Percentiles rank a stretch among this genome's conserved stretches.
These are phyloP conservation scores for Chaitophorus viminalis DNA, from an alignment of 2,888 invertebrate genomes.

Conservation along the genomic window DNA sequence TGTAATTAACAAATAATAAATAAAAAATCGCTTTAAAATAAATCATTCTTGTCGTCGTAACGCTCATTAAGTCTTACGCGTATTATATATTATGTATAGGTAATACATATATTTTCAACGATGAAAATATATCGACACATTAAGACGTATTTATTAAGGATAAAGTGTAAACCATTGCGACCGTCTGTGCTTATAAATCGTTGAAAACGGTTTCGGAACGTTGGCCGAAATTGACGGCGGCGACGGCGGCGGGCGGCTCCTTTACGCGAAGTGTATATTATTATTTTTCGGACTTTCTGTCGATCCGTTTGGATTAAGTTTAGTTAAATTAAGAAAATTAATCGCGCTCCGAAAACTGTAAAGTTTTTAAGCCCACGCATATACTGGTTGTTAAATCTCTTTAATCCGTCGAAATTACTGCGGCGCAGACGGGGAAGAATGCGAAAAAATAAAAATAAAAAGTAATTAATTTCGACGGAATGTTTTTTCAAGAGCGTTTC, in stretches of 20 bases:
- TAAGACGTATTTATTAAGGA: constrained; percentile 1
- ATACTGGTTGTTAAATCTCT: constrained; percentile 44
- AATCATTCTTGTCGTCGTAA: constrained; percentile 20
- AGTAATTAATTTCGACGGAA: constrained; percentile 49
- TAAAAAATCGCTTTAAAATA: constrained; percentile 26
- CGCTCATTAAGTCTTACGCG: constrained; percentile 14
- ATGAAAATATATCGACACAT: constrained; percentile 16
- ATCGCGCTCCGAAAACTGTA: constrained; percentile 44
- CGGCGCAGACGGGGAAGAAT: neutral
- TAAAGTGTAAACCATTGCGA: neutral
- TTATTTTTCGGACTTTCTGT: constrained; percentile 14
- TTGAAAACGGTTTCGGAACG: neutral
- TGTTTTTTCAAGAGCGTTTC: constrained; percentile 32
- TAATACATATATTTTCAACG: neutral
- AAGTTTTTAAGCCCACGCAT: constrained; percentile 39
- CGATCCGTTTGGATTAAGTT: constrained; percentile 37
- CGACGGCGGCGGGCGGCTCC: too few species aligned
- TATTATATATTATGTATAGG: too few species aligned
- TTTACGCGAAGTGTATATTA: constrained; percentile 37
- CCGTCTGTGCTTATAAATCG: constrained; percentile 2
- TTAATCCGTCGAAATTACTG: constrained; percentile 50
- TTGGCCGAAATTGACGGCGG: neutral
- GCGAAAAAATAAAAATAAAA: constrained; percentile 12
- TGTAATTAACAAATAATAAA: constrained; percentile 9
- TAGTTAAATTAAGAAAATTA: constrained; percentile 56